Base-by-base conservation (phyloP, 2,113 vertebrate species). In the Melanostigma gelatinosum region DNA sequence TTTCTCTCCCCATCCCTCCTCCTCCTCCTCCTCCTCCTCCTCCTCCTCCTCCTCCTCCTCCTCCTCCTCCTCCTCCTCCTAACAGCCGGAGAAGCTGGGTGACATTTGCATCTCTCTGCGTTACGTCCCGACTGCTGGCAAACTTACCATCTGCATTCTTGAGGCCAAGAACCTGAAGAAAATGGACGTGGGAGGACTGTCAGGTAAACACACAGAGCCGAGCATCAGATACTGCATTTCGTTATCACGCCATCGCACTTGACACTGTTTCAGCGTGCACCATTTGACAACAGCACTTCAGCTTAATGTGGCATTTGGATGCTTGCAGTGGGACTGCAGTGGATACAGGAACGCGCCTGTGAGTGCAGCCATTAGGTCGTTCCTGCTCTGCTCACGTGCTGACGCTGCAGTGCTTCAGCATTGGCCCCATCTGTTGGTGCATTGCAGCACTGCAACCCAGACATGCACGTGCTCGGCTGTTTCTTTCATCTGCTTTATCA, bases 111-210 rank as follows among this genome's bases (percentile, higher is more conserved):
- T 97, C 88, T 99, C 98, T 36, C 94, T 99, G 57, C 97, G 98
- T 75, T 99, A 99, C 0, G 98, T 99, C 86, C 98, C 98, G 81
- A 99, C 98, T 0, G 98, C 98, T 0, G 98, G 98, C 61, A 99
- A 99, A 81, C 97, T 99, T 88, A 99, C 98, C 1, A 98, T 99
- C 89, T 99, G 97, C 80, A 98, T 99, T 85, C 94, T 99, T 90
- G 98, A 99, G 71, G 98, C 98, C 79, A 99, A 99, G 95, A 99
- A 99, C 91, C 95, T 99, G 86, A 99, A 99, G 96, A 99, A 99
- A 94, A 99, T 99, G 98, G 98, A 99, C 22, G 98, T 99, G 0
- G 98, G 98, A 0, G 98, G 98, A 64, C 96, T 99, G 76, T 99
- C 98, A 95, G 98, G 98, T 97, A 64, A 8, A 34, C 44, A 18